phyloP scores from a whole-genome alignment of 2,888 invertebrate genomes.

The Rhagophthalmus giganteus region DNA sequence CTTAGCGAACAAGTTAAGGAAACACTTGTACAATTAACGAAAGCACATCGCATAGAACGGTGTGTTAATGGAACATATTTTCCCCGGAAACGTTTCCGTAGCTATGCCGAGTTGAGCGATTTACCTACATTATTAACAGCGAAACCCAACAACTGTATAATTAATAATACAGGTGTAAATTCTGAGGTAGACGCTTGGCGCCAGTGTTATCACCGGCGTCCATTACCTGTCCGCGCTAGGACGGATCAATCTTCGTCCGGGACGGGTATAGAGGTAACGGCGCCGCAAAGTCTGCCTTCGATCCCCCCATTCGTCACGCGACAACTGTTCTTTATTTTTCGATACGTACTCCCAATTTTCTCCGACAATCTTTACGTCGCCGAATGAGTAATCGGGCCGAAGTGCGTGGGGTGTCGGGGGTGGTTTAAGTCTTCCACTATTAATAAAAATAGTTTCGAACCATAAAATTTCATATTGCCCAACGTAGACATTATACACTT shows the following conservation, averaged over 20 bases:
- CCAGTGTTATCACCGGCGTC: constrained; percentile 39
- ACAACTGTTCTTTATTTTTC: constrained; percentile 21
- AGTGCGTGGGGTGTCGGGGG: constrained; percentile 2
- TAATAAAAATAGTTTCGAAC: background rate
- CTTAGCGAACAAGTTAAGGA: background rate
- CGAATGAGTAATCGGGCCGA: constrained; percentile 4
- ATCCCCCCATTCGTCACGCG: constrained; percentile 42
- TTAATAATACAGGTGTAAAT: constrained; percentile 23
- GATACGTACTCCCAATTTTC: constrained; percentile 16
- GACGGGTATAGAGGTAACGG: constrained; percentile 36
- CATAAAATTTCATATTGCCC: background rate
- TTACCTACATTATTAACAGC: constrained; percentile 11
- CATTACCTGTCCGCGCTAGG: constrained; percentile 40
- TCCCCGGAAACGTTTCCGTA: constrained; percentile 6
- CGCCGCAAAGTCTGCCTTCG: constrained; percentile 45
- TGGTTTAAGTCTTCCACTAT: background rate
- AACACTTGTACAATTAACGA: background rate
- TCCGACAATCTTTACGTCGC: constrained; percentile 4
- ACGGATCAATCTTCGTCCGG: constrained; percentile 38
- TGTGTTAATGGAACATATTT: constrained; percentile 2
- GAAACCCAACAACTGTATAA: constrained; percentile 12
- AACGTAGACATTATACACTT: too few species aligned
- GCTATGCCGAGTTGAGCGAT: background rate
- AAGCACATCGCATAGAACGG: background rate
- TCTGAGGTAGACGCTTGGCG: constrained; percentile 32